These are phyloP conservation scores for Agrotis puta DNA, from an alignment of 2,888 invertebrate genomes.

Conservation along the genomic window DNA sequence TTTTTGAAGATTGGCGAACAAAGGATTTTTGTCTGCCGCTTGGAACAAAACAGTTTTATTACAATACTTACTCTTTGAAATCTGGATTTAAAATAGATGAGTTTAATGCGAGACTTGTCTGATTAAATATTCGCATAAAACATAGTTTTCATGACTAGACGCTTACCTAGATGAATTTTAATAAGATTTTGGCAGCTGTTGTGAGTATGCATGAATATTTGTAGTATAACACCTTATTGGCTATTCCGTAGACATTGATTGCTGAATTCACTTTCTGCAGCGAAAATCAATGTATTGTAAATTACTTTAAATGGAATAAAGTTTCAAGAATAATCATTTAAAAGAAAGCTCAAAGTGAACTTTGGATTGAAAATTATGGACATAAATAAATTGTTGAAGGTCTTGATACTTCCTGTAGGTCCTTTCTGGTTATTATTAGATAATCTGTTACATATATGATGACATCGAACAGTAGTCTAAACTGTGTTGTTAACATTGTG, in stretches of 20 bases:
- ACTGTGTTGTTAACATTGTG: too few relatives aligned
- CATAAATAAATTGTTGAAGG: too few relatives aligned
- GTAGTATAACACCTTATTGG: background rate
- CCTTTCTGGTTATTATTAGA: too few relatives aligned
- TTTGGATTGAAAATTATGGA: too few relatives aligned
- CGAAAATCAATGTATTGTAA: background rate
- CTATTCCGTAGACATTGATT: background rate
- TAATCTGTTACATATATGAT: too few relatives aligned
- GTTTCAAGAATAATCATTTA: too few relatives aligned
- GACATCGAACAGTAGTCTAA: too few relatives aligned
- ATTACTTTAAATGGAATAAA: background rate
- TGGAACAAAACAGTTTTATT: conserved; percentile 34
- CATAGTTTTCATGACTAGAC: conserved; percentile 32
- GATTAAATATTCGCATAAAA: conserved; percentile 51
- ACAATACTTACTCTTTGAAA: conserved; percentile 39
- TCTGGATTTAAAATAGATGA: conserved; percentile 35
- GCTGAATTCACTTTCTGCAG: background rate
- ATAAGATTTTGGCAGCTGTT: conserved; percentile 21
- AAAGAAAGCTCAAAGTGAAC: too few relatives aligned
- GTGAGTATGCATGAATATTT: background rate
- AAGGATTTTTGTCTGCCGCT: background rate
- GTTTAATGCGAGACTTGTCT: conserved; percentile 38
- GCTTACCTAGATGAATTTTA: conserved; percentile 22
- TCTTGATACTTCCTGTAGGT: too few relatives aligned
- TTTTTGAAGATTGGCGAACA: background rate